Evolutionary conservation across 2,797 vertebrate genomes (phyloP).

Genomic region (Tragopan temminckii): DNA sequence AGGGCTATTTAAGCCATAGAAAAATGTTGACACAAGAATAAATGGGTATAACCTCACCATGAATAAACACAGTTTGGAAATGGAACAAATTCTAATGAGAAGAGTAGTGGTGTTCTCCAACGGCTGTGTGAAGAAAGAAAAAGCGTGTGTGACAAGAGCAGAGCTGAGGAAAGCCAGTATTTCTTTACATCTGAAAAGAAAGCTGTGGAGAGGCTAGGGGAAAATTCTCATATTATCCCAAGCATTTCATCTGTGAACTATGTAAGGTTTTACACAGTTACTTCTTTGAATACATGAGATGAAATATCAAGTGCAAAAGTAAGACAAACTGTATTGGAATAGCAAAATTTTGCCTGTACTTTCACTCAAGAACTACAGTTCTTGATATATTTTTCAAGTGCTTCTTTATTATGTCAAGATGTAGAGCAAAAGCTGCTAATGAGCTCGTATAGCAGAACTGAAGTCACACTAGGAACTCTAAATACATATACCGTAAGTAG

Average conservation of each 20-base stretch:
- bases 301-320: neutral
- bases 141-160: neutral
- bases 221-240: neutral
- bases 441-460: neutral
- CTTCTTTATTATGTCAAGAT: neutral
- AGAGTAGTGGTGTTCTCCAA: slow-evolving; percentile 34
- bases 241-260: neutral
- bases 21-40: slow-evolving; percentile 69
- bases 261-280: neutral
- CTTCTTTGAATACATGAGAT: neutral
- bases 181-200: slow-evolving; percentile 46
- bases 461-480: neutral
- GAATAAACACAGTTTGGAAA: slow-evolving; percentile 64
- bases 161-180: neutral
- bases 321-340: neutral
- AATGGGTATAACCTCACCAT: slow-evolving; percentile 51
- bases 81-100: slow-evolving; percentile 56
- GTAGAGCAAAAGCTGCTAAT: neutral
- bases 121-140: neutral
- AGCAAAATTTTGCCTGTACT: neutral
- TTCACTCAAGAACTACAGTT: neutral
- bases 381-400: neutral
- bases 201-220: neutral
- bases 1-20: slow-evolving; percentile 59
- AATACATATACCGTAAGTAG: neutral